Percentiles rank a stretch among this genome's conserved stretches.
These are phyloP conservation scores for Dorcus parallelipipedus DNA, from an alignment of 2,888 invertebrate genomes.

Conservation along the genomic window DNA sequence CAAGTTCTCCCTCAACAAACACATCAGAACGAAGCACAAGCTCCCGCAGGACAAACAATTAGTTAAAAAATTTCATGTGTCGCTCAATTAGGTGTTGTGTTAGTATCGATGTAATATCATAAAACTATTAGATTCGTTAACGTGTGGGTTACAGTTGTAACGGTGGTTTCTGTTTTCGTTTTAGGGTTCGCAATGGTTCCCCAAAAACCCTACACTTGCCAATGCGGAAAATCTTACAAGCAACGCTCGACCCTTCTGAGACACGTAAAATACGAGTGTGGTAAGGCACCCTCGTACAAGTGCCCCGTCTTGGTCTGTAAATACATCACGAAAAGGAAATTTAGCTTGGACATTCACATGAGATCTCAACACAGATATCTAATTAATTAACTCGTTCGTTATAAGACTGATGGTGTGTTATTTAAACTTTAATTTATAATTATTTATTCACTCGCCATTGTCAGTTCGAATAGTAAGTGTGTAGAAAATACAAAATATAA, in stretches of 20 bases:
- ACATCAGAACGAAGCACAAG: slow-evolving; percentile 9
- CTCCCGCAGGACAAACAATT: neutral
- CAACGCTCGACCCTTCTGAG: slow-evolving; percentile 22
- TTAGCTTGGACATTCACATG: slow-evolving; percentile 15
- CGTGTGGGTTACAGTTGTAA: neutral
- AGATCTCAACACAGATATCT: slow-evolving; percentile 13
- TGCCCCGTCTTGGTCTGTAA: slow-evolving; percentile 18
- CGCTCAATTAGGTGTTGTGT: too few species aligned
- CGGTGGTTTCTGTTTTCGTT: slow-evolving; percentile 1
- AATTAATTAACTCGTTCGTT: too few species aligned
- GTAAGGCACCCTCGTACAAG: slow-evolving; percentile 17
- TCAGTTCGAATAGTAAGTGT: too few species aligned
- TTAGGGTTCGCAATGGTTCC: neutral
- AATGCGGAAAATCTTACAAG: slow-evolving; percentile 24
- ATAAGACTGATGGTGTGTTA: too few species aligned
- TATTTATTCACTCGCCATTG: too few species aligned
- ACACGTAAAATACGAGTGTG: slow-evolving; percentile 18
- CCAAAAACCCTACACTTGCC: slow-evolving; percentile 5
- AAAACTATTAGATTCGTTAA: neutral
- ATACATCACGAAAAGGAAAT: slow-evolving; percentile 18
- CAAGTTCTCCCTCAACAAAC: slow-evolving; percentile 14
- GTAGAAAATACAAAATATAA: too few species aligned
- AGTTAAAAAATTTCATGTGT: too few species aligned
- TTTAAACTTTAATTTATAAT: too few species aligned
- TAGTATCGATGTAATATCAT: too few species aligned